Conservation (phyloP, 2,888 invertebrate species). For the Leucophora obtusa region DNA sequence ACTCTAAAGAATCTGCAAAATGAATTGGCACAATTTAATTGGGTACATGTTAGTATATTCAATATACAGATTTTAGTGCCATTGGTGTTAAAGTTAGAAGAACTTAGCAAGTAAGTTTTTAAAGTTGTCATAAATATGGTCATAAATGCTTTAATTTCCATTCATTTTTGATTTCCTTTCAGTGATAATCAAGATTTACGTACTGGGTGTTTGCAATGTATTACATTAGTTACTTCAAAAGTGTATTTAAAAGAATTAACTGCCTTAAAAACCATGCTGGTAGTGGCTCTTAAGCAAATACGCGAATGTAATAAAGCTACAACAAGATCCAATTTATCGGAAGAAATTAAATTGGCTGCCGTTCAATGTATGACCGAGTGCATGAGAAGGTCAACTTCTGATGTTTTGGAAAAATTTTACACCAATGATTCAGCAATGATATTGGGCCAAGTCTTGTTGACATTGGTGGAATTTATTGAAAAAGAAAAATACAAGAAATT, state of each 20-base stretch:
- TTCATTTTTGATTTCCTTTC: background rate
- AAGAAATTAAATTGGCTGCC: constrained; percentile 76
- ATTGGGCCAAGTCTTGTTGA: constrained; percentile 83
- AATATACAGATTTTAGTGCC: constrained; percentile 75
- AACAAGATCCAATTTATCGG: constrained; percentile 71
- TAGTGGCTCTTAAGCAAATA: constrained; percentile 73
- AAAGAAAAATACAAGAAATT: constrained; percentile 83
- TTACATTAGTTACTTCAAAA: constrained; percentile 72
- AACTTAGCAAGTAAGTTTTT: constrained; percentile 70
- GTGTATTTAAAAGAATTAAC: constrained; percentile 72
- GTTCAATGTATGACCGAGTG: constrained; percentile 72
- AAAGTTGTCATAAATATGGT: too few species aligned
- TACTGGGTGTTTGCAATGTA: constrained; percentile 71
- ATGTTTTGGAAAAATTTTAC: constrained; percentile 81
- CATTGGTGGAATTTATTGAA: constrained; percentile 83
- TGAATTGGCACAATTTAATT: constrained; percentile 70
- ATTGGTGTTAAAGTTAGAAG: constrained; percentile 74
- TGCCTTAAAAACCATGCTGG: constrained; percentile 73
- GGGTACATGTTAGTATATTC: constrained; percentile 73
- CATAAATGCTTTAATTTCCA: background rate
- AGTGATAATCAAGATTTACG: constrained; percentile 75
- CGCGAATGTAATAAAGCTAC: constrained; percentile 69
- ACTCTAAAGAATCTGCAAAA: constrained; percentile 69
- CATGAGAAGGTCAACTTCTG: constrained; percentile 72
- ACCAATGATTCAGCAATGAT: constrained; percentile 81